Evolutionary conservation across 1,140 invertebrate species (phyloP), one percentile per base, ranked within the genome.

Genomic region (Carposina sasakii): DNA sequence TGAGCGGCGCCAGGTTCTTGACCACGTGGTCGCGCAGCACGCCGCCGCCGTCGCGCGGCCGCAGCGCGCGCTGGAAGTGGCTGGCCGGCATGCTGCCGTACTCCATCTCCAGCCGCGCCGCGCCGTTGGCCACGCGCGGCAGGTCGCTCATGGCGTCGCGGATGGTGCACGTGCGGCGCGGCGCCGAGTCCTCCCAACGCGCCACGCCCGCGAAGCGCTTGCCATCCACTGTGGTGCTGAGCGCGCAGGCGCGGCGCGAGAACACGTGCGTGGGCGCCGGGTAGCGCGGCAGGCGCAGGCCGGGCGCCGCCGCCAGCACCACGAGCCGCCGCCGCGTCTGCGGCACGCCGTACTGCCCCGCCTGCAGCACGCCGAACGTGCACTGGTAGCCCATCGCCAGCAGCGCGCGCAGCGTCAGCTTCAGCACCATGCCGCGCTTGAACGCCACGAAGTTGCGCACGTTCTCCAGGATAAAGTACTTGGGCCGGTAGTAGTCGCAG

Each of bases 371-470:
- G 2, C 93, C 94, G 83, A 96, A 95, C 0, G 93, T 92, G 58
- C 93, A 95, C 72, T 96, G 94, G 71, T 97, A 97, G 0, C 94
- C 94, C 91, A 97, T 95, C 24, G 90, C 87, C 10, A 95, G 60
- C 2, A 96, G 78, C 59, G 93, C 93, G 2, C 92, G 81, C 19
- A 96, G 69, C 0, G 94, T 92, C 40, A 96, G 69, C 82, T 96
- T 96, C 30, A 97, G 72, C 17, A 96, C 92, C 90, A 95, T 92
- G 34, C 89, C 90, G 34, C 89, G 89, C 71, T 94, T 93, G 60
- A 91, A 94, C 0, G 89, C 89, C 0, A 92, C 93, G 76, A 97
- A 96, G 81, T 96, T 96, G 28, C 93, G 79, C 0, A 96, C 95
- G 63, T 96, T 96, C 78, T 97, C 95, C 63, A 96, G 86, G 8